Base-by-base conservation (phyloP, 2,888 invertebrate species). In the Athalia cordata region DNA sequence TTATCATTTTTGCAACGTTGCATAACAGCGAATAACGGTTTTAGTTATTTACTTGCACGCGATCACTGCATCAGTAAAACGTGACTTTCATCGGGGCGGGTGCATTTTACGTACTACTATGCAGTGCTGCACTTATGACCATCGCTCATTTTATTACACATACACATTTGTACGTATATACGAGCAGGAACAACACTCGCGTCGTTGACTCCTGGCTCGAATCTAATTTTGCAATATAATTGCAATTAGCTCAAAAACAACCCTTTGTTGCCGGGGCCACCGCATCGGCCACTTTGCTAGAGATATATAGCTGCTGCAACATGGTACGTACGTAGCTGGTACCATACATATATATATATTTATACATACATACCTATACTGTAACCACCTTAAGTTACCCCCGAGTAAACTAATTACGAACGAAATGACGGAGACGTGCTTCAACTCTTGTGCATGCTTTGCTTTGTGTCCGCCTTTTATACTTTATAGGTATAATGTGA, bases 201-300 rank as follows among this genome's bases (percentile, higher is more conserved):
- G 13, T 29, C 13, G 62, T 9, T 29, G 11, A 9, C 68, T 15
- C 50, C 8, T 59, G 59, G 50, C 13, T 66, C 47, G 77, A 81
- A 82, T 75, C 77, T 77, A 79, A 81, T 84, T 85, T 80, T 67
- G 52, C 77, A 82, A 81, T 79, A 81, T 80, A 80, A 82, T 85
- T 80, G 81, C 83, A 83, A 85, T 85, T 84, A 82, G 79, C 78
- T 79, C 65, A 82, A 81, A 84, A 85, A 84, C 85, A 82, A 80
- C 77, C 84, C 76, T 76, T 78, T 79, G 76, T 78, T 57, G 78
- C 7, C 61, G 49, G 13, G 15, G 74, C 55, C 49, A 43, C 29
- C 59, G 8, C 72, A 72, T 72, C 61, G 61, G 49, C 47, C 61
- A 72, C 72, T 72, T 72, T 62, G 62, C 13, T 8, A 62, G 15